Base-by-base conservation (phyloP, 2,888 invertebrate species). In the Rotaria macrura region DNA sequence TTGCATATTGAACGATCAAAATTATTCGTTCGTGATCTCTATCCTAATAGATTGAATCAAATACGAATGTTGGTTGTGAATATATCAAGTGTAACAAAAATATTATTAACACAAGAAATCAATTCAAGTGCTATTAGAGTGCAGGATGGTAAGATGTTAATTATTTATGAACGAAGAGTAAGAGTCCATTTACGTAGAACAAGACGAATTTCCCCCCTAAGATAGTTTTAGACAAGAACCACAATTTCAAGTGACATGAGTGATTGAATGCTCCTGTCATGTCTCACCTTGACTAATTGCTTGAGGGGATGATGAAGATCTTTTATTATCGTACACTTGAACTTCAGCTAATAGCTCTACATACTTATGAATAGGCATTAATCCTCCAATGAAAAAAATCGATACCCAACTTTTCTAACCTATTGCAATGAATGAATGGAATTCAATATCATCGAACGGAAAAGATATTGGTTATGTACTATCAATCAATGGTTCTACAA, bases 351-450 rank as follows among this genome's bases (percentile, higher is more conserved):
- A n/a, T n/a, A n/a, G n/a, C n/a, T n/a, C n/a, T n/a, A n/a, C n/a
- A n/a, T n/a, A n/a, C n/a, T n/a, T n/a, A n/a, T n/a, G n/a, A n/a
- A n/a, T n/a, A n/a, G n/a, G n/a, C n/a, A n/a, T n/a, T n/a, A n/a
- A n/a, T n/a, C n/a, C n/a, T n/a, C n/a, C n/a, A n/a, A n/a, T n/a
- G 14, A 47, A 47, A 47, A 0, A 12, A 20, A 23, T 23, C 6
- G 23, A 52, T 52, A 23, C 2, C 5, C 20, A 12, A 29, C 29
- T 52, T 85, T 84, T 72, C 57, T 90, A 95, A 95, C 97, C 97
- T 1, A 91, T 97, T 86, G 95, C 96, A 89, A 95, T 95, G 92
- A 93, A 94, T 84, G 95, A 97, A 91, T 99, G 98, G 98, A 97
- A 95, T 90, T 98, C 98, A 38, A n/a, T n/a, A n/a, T n/a, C n/a